Base-by-base conservation (phyloP, 1,140 invertebrate genomes). In the Druon quercuslanigerum region DNA sequence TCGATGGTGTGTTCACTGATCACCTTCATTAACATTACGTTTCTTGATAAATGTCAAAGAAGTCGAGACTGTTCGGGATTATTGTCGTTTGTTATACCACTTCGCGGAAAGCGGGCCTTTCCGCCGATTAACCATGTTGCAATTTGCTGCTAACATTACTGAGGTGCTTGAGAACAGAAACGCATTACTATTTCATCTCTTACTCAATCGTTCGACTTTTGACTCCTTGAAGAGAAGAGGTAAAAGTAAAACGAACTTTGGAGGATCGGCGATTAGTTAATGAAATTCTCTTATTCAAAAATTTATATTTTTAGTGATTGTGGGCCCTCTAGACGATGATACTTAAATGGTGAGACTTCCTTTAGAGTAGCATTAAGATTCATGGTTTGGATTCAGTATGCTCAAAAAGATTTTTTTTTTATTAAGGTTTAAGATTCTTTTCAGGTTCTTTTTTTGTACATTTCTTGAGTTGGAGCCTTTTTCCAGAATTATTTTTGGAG, bases 41-140 rank as follows among this genome's bases (percentile, higher is more conserved):
- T 52, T 73, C 50, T 12, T 20, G 25, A 52, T 76, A 54, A 71
- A 54, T 46, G 70, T 70, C 33, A 56, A 78, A 74, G 71, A 19
- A n/a, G 50, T 25, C 20, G 20, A 25, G 20, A 75, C 17, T 75
- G 33, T 75, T 71, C 19, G 74, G 25, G 51, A 74, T 74, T 71
- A 51, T 51, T 75, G 50, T 50, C 46, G 19, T 25, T 46, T 20
- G 46, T 50, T 50, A 50, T 74, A 12, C 46, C 33, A 46, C 50
- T 71, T 50, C 19, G 17, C 51, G 50, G 74, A 50, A 70, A 75
- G 57, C 50, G 60, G 46, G 33, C 50, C 72, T 51, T 52, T 73
- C 54, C 73, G 73, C 25, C 72, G 40, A 73, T 74, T 60, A 66
- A n/a, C 14, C 4, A 66, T 66, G 25, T 66, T 40, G 60, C 33